Evolutionary conservation across 2,113 vertebrate species (phyloP).

Genomic region (Cephalopholis sonnerati): DNA sequence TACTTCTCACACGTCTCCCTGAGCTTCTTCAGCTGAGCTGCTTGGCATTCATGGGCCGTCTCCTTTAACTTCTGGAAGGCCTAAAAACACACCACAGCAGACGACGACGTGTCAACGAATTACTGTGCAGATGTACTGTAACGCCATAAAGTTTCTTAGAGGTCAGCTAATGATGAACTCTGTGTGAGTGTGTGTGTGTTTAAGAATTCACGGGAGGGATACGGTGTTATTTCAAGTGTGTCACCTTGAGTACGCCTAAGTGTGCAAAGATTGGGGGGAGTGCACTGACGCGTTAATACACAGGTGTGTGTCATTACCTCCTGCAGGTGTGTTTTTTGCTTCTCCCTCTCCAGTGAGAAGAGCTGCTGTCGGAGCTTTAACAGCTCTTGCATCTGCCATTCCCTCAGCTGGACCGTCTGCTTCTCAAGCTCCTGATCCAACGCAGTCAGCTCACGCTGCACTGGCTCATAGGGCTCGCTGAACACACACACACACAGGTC

Average conservation of each 20-base stretch:
- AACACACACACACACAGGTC: not conserved
- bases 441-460: constrained; percentile 68
- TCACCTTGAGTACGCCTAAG: constrained; percentile 9
- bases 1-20: constrained; percentile 89
- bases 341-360: constrained; percentile 79
- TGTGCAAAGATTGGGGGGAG: not conserved
- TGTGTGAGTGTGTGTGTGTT: not conserved
- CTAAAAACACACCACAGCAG: constrained; percentile 74
- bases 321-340: constrained; percentile 79
- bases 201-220: constrained; percentile 2
- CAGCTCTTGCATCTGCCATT: constrained; percentile 86
- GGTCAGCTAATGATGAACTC: constrained; percentile 4
- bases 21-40: constrained; percentile 87
- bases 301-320: constrained; percentile 79
- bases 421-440: constrained; percentile 80
- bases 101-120: constrained; percentile 16
- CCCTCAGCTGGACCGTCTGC: constrained; percentile 81
- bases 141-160: not conserved
- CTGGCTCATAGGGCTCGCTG: constrained; percentile 74
- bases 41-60: constrained; percentile 82
- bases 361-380: constrained; percentile 85
- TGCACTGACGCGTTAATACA: not conserved
- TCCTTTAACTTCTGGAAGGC: constrained; percentile 86
- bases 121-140: not conserved
- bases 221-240: not conserved